A percentile compares a stretch with the other conserved stretches of the same genome.
These are phyloP conservation scores for Pterocles burchelli DNA, from an alignment of 2,113 vertebrate species.

Conservation along the genomic window DNA sequence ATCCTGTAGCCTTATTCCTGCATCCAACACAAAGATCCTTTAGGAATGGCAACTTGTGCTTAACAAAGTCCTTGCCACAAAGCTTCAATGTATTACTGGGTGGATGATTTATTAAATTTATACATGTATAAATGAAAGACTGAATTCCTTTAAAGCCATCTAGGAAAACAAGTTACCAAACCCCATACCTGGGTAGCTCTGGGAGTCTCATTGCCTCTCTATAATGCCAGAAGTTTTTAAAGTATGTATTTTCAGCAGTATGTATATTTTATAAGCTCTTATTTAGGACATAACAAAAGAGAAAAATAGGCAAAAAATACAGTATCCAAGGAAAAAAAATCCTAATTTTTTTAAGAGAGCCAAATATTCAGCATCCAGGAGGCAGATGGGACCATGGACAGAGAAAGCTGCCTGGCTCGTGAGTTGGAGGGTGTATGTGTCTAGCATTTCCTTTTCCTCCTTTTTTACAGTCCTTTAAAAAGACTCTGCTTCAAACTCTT, in stretches of 20 bases:
- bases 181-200: neutral
- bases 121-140: neutral
- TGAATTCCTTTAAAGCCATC: constrained; percentile 10
- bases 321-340: neutral
- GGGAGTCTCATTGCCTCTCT: neutral
- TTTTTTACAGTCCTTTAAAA: neutral
- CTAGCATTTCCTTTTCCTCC: neutral
- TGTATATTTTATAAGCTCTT: neutral
- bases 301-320: neutral
- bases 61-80: neutral
- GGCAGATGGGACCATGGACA: constrained; percentile 19
- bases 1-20: neutral
- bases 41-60: neutral
- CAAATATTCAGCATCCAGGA: neutral
- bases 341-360: neutral
- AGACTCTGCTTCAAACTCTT: neutral
- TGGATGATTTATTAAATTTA: neutral
- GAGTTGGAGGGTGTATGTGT: neutral
- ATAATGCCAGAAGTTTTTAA: rapidly evolving
- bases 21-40: neutral
- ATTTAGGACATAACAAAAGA: neutral
- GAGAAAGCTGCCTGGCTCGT: neutral
- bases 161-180: constrained; percentile 30
- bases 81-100: neutral
- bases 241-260: neutral